Percentiles rank a stretch among this genome's conserved stretches.
Conservation (phyloP, 2,888 invertebrate genomes). For the Drosophila nigricruria region DNA sequence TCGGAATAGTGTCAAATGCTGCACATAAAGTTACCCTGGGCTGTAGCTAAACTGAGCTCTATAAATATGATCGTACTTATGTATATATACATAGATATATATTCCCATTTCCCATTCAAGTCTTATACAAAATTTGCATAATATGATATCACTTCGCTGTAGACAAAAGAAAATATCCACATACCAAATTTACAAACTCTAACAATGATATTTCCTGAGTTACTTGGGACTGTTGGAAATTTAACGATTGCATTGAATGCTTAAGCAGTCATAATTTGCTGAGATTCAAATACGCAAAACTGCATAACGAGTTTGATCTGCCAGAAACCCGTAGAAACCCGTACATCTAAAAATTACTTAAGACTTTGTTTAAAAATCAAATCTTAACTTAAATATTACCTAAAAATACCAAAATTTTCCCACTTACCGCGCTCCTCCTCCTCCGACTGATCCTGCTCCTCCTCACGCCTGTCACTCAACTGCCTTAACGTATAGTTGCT, state of each 20-base stretch:
- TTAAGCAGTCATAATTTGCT: too few relatives aligned
- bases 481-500: conserved; percentile 63
- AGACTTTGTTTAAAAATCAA: background rate
- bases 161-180: background rate
- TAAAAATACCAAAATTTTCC: background rate
- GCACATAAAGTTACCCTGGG: background rate
- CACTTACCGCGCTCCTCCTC: conserved; percentile 77
- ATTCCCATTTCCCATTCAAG: conserved; percentile 5
- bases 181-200: background rate
- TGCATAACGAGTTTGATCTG: background rate
- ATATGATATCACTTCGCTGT: background rate
- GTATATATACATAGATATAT: background rate
- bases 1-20: background rate
- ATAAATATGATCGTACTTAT: background rate
- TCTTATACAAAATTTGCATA: conserved; percentile 10
- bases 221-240: conserved; percentile 1
- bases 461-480: conserved; percentile 34
- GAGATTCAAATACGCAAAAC: background rate
- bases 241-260: background rate
- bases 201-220: conserved; percentile 3
- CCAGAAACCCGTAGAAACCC: too few relatives aligned
- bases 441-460: conserved; percentile 57
- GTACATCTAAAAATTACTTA: too few relatives aligned
- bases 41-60: too few relatives aligned
- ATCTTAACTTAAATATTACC: background rate